These are phyloP conservation scores for Julus scanicus DNA, from an alignment of 2,888 invertebrate genomes.

Conservation along the genomic window DNA sequence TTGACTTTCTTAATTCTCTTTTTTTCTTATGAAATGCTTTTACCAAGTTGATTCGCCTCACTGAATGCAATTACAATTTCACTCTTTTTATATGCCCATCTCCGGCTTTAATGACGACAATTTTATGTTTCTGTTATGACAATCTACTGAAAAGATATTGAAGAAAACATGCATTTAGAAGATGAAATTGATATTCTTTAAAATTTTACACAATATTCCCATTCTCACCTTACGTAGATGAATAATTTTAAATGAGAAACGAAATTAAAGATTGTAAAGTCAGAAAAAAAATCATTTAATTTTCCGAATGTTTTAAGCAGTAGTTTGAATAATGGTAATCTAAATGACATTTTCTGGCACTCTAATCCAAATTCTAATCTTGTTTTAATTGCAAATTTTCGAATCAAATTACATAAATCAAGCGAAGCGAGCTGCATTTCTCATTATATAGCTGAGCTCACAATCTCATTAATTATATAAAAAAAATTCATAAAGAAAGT, in stretches of 20 bases:
- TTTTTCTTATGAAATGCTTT: constrained; percentile 11
- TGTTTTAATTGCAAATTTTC: constrained; percentile 6
- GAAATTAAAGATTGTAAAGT: background rate
- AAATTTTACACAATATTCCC: background rate
- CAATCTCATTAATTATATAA: background rate
- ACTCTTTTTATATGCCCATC: background rate
- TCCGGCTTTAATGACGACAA: constrained; percentile 23
- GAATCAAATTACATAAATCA: constrained; percentile 15
- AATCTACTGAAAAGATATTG: background rate
- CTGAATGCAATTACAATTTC: constrained; percentile 36
- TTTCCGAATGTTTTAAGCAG: background rate
- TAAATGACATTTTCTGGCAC: background rate
- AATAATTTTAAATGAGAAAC: background rate
- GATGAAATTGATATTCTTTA: background rate
- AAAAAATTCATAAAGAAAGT: background rate
- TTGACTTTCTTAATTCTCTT: constrained; percentile 42
- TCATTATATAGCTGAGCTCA: constrained; percentile 26
- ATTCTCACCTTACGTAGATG: background rate
- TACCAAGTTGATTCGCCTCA: constrained; percentile 25
- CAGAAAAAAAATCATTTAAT: background rate
- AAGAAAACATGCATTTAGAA: background rate
- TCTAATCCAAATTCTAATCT: constrained; percentile 12
- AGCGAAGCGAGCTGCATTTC: constrained; percentile 5
- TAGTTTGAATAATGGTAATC: background rate
- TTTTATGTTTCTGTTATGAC: constrained; percentile 26